phyloP scores from a whole-genome alignment of 2,113 vertebrate species.

The Dissostichus mawsoni region DNA sequence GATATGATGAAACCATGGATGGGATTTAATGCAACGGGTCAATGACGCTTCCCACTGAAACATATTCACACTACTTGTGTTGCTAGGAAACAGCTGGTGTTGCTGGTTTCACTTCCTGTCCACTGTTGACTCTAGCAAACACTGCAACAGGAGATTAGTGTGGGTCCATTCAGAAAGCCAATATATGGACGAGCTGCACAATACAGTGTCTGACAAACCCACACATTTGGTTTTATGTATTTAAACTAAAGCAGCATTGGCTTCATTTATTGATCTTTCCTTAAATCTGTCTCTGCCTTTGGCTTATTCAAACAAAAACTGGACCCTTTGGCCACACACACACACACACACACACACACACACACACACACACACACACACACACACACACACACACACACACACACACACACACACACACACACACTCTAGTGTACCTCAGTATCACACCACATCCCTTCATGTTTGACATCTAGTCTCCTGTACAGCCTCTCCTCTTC shows the following conservation, averaged over 20 bases:
- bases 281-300: neutral
- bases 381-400: constrained; percentile 2
- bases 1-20: no score
- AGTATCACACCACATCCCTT: constrained; percentile 43
- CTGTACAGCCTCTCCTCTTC: neutral
- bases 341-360: constrained; percentile 19
- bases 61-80: neutral
- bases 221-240: neutral
- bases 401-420: constrained; percentile 29
- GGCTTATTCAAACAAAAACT: constrained; percentile 46
- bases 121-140: neutral
- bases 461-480: neutral
- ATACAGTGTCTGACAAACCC: no score
- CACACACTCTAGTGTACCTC: neutral
- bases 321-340: constrained; percentile 50
- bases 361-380: constrained; percentile 13
- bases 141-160: neutral
- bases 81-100: constrained; percentile 21
- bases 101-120: constrained; percentile 8
- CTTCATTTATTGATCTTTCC: neutral
- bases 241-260: neutral
- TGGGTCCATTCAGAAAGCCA: neutral
- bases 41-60: neutral
- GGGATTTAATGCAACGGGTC: neutral
- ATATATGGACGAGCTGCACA: neutral